These are phyloP conservation scores for Bubo blakistoni DNA, from an alignment of 2,113 vertebrate species.

Conservation along the genomic window DNA sequence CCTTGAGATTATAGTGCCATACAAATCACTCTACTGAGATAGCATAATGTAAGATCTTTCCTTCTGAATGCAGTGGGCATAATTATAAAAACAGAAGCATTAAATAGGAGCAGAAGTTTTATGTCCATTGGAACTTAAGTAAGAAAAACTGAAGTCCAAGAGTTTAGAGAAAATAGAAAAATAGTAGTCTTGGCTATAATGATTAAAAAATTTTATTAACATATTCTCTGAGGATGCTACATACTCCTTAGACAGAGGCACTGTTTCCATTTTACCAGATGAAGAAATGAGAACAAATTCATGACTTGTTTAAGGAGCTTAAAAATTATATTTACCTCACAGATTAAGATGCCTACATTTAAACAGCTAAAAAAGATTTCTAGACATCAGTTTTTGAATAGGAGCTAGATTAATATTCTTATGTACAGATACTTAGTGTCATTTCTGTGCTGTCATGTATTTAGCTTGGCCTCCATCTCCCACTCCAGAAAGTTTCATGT, in stretches of 20 bases:
- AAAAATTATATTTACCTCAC: background rate
- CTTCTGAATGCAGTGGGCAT: background rate
- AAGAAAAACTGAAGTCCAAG: background rate
- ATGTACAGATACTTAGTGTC: background rate
- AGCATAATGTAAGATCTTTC: background rate
- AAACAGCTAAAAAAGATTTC: background rate
- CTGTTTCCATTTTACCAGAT: background rate
- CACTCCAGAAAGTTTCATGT: background rate
- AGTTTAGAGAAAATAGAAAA: background rate
- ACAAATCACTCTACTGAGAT: background rate
- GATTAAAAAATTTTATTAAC: background rate
- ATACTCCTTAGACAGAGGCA: background rate
- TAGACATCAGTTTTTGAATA: background rate
- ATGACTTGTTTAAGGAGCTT: rapidly evolving
- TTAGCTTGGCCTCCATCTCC: background rate
- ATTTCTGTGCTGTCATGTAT: background rate
- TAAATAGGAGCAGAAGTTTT: background rate
- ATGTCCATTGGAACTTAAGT: background rate
- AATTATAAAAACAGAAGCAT: background rate
- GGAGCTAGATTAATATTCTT: background rate
- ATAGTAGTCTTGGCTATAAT: background rate
- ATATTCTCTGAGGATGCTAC: background rate
- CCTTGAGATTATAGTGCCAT: background rate
- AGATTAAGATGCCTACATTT: background rate
- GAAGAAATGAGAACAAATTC: background rate